phyloP scores from a whole-genome alignment of 2,888 invertebrate genomes.

The Sarcophaga subvicina region DNA sequence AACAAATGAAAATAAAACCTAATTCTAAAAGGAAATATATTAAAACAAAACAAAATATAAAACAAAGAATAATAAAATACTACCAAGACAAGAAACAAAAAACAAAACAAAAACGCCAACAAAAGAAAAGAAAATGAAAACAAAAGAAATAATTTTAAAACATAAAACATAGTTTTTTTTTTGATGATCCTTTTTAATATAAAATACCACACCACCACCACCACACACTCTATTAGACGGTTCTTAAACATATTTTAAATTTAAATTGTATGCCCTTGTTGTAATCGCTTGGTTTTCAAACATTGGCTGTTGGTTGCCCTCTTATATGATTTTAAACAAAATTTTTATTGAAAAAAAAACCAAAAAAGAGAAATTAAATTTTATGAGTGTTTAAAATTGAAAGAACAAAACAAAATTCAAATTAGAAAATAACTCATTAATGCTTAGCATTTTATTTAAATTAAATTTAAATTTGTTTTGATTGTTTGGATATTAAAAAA shows the following conservation, averaged over 20 bases:
- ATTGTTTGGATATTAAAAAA: slow-evolving; percentile 18
- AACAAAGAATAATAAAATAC: neutral
- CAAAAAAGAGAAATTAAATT: slow-evolving; percentile 31
- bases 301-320: no score
- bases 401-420: neutral
- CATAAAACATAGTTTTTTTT: neutral
- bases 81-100: slow-evolving; percentile 11
- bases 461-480: slow-evolving; percentile 11
- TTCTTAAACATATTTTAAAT: no score
- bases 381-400: slow-evolving; percentile 1
- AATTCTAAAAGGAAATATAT: slow-evolving; percentile 45
- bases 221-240: no score
- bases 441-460: slow-evolving; percentile 64
- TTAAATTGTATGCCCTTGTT: no score
- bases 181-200: no score
- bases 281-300: no score
- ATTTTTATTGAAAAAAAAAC: slow-evolving; percentile 48
- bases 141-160: slow-evolving; percentile 23
- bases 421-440: slow-evolving; percentile 48
- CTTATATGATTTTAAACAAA: slow-evolving; percentile 42
- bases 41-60: slow-evolving; percentile 8
- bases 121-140: slow-evolving; percentile 6
- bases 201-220: no score
- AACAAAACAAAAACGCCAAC: slow-evolving; percentile 52
- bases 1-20: slow-evolving; percentile 3